Evolutionary conservation across 1,140 invertebrate species (phyloP).

Genomic region (Brachionus koreanus): DNA sequence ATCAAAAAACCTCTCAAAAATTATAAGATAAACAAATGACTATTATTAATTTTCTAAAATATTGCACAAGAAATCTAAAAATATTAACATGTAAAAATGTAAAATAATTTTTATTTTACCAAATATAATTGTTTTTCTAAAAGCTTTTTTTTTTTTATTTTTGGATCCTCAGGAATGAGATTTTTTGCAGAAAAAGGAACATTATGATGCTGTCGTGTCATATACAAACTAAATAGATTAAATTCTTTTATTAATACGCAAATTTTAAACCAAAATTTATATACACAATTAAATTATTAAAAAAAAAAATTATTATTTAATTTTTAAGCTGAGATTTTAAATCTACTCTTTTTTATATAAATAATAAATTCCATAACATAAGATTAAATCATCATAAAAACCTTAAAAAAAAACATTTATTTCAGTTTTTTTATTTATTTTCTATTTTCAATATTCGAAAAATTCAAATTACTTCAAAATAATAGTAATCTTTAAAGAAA

Average conservation of each 20-base stretch:
- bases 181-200: no score
- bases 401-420: not conserved
- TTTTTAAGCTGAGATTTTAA: not conserved
- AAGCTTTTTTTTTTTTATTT: no score
- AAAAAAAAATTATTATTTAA: not conserved
- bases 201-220: not conserved
- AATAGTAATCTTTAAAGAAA: not conserved
- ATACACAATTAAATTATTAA: slow-evolving; percentile 1
- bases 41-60: no score
- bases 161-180: no score
- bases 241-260: not conserved
- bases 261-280: not conserved
- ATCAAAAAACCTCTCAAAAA: no score
- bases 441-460: not conserved
- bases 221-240: not conserved
- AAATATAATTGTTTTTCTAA: no score
- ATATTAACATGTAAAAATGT: no score
- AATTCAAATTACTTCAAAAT: not conserved
- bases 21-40: no score
- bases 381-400: not conserved
- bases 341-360: not conserved
- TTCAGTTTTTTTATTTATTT: not conserved
- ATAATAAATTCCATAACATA: not conserved
- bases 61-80: no score
- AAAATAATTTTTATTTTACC: no score